Evolutionary conservation across 2,888 invertebrate genomes (phyloP).

Genomic region (Laothoe populi): DNA sequence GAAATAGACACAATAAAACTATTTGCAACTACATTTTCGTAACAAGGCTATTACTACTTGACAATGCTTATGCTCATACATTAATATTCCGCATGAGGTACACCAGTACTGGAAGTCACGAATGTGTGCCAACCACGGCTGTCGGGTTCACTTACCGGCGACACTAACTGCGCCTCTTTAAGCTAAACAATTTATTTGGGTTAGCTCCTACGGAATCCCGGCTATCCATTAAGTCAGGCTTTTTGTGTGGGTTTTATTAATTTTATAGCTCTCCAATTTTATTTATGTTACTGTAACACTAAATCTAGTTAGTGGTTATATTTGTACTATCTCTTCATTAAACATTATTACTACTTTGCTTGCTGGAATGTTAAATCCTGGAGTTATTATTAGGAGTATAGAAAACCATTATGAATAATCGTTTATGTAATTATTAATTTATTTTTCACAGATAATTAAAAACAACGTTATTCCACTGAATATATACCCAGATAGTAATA

Average conservation of each 20-base stretch:
- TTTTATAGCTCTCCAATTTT: conserved; percentile 17
- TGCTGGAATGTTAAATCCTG: neutral
- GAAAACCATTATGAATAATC: too few species aligned
- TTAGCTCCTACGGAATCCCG: conserved; percentile 13
- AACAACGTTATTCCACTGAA: too few species aligned
- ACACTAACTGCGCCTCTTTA: conserved; percentile 17
- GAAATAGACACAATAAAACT: neutral
- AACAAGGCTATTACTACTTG: neutral
- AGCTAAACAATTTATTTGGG: conserved; percentile 22
- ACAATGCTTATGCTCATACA: neutral
- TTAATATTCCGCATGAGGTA: conserved; percentile 1
- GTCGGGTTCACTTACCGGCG: neutral
- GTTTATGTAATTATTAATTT: too few species aligned
- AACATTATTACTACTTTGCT: neutral
- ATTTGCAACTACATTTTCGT: neutral
- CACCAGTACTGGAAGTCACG: neutral
- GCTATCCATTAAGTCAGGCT: conserved; percentile 5
- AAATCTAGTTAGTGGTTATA: neutral
- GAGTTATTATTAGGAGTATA: too few species aligned
- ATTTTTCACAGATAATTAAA: too few species aligned
- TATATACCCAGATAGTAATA: too few species aligned
- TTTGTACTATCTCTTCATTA: neutral
- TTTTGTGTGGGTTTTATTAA: conserved; percentile 21
- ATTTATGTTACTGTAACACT: conserved; percentile 2
- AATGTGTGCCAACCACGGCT: neutral